phyloP scores from a whole-genome alignment of 2,888 invertebrate genomes.

The Ochropacha duplaris region DNA sequence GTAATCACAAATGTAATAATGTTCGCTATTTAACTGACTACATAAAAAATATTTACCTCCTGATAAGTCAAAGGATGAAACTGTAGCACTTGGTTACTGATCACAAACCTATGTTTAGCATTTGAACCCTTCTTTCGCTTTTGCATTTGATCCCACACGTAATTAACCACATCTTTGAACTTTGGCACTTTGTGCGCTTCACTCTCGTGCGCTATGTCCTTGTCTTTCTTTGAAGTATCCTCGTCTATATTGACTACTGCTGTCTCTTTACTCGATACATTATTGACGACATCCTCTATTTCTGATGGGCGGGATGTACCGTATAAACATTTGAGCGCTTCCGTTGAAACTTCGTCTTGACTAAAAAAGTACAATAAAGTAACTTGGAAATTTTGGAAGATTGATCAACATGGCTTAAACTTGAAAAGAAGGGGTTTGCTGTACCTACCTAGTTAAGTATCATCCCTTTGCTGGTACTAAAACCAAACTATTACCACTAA shows the following conservation, averaged over 20 bases:
- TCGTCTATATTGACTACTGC: conserved; percentile 55
- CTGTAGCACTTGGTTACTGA: conserved; percentile 87
- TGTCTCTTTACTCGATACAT: conserved; percentile 67
- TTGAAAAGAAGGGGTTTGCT: no score
- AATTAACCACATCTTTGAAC: conserved; percentile 88
- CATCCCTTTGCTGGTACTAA: no score
- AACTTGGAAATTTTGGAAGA: neutral
- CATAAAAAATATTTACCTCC: conserved; percentile 81
- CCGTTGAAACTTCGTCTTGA: conserved; percentile 89
- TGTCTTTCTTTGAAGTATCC: conserved; percentile 67
- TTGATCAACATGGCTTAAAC: no score
- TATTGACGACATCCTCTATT: conserved; percentile 77
- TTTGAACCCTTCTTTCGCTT: conserved; percentile 83
- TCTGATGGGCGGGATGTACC: conserved; percentile 83
- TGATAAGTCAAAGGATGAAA: conserved; percentile 88
- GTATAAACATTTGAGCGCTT: conserved; percentile 89
- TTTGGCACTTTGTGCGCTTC: conserved; percentile 85
- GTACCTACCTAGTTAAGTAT: no score
- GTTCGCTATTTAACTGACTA: no score
- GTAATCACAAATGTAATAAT: no score
- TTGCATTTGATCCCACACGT: conserved; percentile 86
- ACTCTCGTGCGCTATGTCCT: conserved; percentile 47
- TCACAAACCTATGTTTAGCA: conserved; percentile 81
- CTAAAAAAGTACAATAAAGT: conserved; percentile 50
- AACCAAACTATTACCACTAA: no score